Evolutionary conservation across 2,113 vertebrate species (phyloP), one percentile per base, ranked within the genome.

Genomic region (Anoplopoma fimbria): DNA sequence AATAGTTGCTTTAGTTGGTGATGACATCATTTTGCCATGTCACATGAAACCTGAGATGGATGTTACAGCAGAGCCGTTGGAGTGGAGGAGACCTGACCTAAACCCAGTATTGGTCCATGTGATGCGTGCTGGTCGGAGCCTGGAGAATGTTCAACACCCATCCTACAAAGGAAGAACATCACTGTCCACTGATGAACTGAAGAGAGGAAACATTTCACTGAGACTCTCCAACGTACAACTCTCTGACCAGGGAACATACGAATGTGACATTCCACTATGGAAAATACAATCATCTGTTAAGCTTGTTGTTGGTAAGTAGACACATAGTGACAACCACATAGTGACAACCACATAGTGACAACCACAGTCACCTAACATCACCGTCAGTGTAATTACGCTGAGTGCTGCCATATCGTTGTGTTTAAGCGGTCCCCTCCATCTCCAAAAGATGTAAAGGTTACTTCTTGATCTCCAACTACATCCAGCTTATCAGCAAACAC

Each of bases 1-100:
- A 36, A 58, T 81, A 9, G 6, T 67, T 14, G 78, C 49, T 4
- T 29, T 19, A 12, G 0, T 81, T 51, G 79, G 79, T 1, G 17
- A 31, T 40, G 70, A 81, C 13, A 9, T 81, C 2, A 38, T 40
- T 17, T 29, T 81, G 27, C 79, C 79, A 1, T 81, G 70, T 38
- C n/a, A 19, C 0, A 38, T 81, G 40, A 25, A 19, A 12, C 70
- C 79, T 15, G 7, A 7, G 0, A 6, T n/a, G 17, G 62, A 34
- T 29, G 23, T n/a, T n/a, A n/a, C n/a, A n/a, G n/a, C n/a, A n/a
- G n/a, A n/a, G n/a, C n/a, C 19, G 15, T 2, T 81, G n/a, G 71
- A 81, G 71, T 75, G 79, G 79, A 7, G 40, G 1, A 81, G 71
- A 29, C 13, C 63, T 13, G 63, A 81, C 42, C 40, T 75, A 17